These are phyloP conservation scores for Xyliphius kryptos DNA, from an alignment of 2,113 vertebrate genomes.

Conservation along the genomic window DNA sequence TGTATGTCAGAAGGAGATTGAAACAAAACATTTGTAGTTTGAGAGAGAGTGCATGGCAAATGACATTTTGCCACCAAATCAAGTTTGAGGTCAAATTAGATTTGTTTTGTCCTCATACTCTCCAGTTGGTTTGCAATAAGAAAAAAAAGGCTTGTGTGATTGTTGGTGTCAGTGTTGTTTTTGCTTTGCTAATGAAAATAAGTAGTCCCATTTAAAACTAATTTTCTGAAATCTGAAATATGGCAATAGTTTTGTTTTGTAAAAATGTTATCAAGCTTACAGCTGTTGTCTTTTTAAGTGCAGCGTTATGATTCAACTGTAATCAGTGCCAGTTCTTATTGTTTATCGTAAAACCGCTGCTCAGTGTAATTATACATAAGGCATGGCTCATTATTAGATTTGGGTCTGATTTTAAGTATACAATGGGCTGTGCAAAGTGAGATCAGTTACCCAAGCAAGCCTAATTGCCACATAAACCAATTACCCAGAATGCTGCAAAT, in stretches of 20 bases:
- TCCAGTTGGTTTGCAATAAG: slow-evolving; percentile 41
- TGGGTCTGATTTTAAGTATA: slow-evolving; percentile 44
- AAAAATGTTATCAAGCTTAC: not conserved
- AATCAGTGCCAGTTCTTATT: slow-evolving; percentile 29
- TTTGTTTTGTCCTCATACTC: slow-evolving; percentile 47
- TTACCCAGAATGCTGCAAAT: slow-evolving; percentile 48
- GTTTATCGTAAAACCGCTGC: slow-evolving; percentile 36
- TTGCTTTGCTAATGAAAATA: not conserved
- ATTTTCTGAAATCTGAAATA: not conserved
- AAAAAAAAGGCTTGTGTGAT: slow-evolving; percentile 40
- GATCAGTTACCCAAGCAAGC: slow-evolving; percentile 46
- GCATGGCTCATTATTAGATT: slow-evolving; percentile 47
- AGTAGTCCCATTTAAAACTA: not conserved
- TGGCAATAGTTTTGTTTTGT: not conserved
- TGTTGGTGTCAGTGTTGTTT: slow-evolving; percentile 3
- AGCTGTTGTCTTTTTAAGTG: not conserved
- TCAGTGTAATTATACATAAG: slow-evolving; percentile 38
- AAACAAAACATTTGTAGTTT: slow-evolving; percentile 44
- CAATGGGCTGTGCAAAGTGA: slow-evolving; percentile 44
- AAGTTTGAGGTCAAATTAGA: slow-evolving; percentile 44
- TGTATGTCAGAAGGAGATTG: slow-evolving; percentile 25
- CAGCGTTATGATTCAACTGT: not conserved
- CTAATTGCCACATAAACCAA: slow-evolving; percentile 52
- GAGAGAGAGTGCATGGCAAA: slow-evolving; percentile 44
- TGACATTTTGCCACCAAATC: slow-evolving; percentile 46